Conservation (phyloP, 1,140 invertebrate genomes). For the Eciton burchellii region DNA sequence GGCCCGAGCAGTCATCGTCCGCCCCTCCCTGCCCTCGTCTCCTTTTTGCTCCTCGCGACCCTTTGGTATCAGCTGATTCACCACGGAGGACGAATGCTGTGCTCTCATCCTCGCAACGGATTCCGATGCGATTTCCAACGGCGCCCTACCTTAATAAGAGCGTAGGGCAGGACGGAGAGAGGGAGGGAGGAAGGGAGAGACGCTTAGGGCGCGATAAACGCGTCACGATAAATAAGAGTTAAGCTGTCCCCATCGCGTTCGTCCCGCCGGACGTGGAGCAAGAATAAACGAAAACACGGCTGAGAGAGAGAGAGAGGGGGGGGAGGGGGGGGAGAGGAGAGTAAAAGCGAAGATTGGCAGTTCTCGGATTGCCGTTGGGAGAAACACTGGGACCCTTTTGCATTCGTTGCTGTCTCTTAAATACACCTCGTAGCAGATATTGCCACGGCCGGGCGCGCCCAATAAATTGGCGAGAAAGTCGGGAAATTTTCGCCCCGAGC, state of each 20-base stretch:
- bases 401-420: background rate
- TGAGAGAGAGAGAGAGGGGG: too few relatives aligned
- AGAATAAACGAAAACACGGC: conserved; percentile 18
- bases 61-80: conserved; percentile 34
- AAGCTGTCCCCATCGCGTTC: conserved; percentile 8
- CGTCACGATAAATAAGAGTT: conserved; percentile 60
- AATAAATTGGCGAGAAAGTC: too few relatives aligned
- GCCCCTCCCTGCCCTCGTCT: background rate
- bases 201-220: conserved; percentile 43
- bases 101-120: conserved; percentile 2
- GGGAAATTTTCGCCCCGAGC: too few relatives aligned
- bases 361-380: background rate
- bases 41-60: conserved; percentile 19
- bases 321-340: background rate
- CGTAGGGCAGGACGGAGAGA: too few relatives aligned
- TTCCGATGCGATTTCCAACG: conserved; percentile 46
- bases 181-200: background rate
- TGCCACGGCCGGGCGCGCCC: too few relatives aligned
- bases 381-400: background rate
- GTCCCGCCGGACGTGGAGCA: conserved; percentile 1
- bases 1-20: background rate
- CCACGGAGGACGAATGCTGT: background rate
- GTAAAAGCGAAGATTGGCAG: background rate
- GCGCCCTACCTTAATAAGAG: conserved; percentile 52
- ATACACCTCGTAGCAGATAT: too few relatives aligned